Evolutionary conservation across 2,797 vertebrate species (phyloP).

Genomic region (Pogoniulus pusillus): DNA sequence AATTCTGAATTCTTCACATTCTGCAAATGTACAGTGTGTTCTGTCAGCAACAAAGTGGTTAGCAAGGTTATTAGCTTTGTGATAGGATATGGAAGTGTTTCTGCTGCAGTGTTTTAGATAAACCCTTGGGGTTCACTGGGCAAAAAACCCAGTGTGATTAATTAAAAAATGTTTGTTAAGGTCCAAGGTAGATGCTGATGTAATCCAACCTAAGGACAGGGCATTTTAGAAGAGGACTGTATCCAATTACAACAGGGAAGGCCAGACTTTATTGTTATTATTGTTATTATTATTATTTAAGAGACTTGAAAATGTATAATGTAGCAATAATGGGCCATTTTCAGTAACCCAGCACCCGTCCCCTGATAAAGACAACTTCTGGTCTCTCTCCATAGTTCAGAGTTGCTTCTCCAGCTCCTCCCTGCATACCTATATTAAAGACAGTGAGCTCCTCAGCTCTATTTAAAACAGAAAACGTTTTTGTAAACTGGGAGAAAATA

Average conservation of each 20-base stretch:
- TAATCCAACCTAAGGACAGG: not conserved
- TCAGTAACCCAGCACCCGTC: not conserved
- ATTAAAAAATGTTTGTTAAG: constrained; percentile 26
- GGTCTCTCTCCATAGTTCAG: not conserved
- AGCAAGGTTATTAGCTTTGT: constrained; percentile 5
- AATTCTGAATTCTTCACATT: constrained; percentile 11
- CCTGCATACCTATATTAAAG: accelerated
- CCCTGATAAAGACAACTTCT: not conserved
- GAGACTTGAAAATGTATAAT: too few relatives aligned
- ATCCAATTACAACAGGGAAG: not conserved
- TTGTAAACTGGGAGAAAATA: not conserved
- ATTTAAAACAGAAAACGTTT: not conserved
- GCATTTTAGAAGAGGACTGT: not conserved
- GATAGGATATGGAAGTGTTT: not conserved
- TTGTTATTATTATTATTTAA: too few relatives aligned
- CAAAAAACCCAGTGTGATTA: not conserved
- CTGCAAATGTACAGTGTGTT: not conserved
- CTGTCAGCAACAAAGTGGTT: constrained; percentile 10
- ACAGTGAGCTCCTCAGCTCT: not conserved
- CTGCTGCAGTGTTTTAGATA: not conserved
- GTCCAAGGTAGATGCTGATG: not conserved
- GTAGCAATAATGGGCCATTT: not conserved
- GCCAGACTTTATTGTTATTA: not conserved
- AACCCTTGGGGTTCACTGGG: not conserved
- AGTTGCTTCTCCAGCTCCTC: not conserved